Base-by-base conservation (phyloP, 2,888 invertebrate species). In the Eupithecia pulchellata region DNA sequence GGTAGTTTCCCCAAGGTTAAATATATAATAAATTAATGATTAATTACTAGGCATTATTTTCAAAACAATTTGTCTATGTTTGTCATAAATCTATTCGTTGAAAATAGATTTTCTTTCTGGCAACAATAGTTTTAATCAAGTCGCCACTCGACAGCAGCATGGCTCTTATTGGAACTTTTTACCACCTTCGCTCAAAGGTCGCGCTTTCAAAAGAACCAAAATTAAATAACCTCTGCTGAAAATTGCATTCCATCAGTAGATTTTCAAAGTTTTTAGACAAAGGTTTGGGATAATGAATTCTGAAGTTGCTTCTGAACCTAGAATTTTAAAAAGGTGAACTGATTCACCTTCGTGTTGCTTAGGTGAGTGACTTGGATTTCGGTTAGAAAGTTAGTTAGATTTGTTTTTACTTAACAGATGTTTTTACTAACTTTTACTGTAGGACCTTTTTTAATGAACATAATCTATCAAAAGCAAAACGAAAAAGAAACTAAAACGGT, bases 131-230 rank as follows among this genome's bases (percentile, higher is more conserved):
- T 79, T 81, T 82, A 83, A 86, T 84, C 80, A 79, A 79, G 79
- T 81, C 79, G 61, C 75, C 75, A 72, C 75, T 77, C 77, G 71
- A 71, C 69, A 65, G 72, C 75, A 78, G 79, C 84, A 79, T 77
- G 76, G 78, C 76, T 81, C 78, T 85, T 82, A 86, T 84, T 86
- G 81, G 30, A 82, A 82, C 62, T 85, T 86, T 85, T 82, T 73
- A 71, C 74, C 66, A 71, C 75, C 81, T 81, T 79, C 75, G 75
- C 74, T 73, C 75, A 82, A 82, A 83, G 79, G 80, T 85, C 84
- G 82, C 84, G 82, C 82, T 81, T 80, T 66, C 57, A 69, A 74
- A 64, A 69, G 61, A 61, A 34, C 34, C 61, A 36, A 71, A 71
- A 71, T 67, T 68, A 76, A 73, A 69, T 72, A 64, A 62, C 64